Base-by-base conservation (phyloP, 2,113 vertebrate genomes). In the Perca fluviatilis region DNA sequence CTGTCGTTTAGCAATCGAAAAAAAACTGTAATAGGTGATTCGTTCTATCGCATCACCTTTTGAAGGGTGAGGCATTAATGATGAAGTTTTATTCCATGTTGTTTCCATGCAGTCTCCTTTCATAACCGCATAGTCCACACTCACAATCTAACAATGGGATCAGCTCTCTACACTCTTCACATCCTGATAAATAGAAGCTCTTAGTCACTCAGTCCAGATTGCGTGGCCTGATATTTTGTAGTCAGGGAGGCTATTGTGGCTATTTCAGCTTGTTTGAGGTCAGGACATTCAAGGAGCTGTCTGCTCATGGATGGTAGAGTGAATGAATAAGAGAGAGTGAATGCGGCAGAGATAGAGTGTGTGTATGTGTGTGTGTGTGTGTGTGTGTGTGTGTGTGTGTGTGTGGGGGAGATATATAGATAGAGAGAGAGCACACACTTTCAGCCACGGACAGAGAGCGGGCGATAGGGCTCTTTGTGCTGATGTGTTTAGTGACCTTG, bases 401-500 rank as follows among this genome's bases (percentile, higher is more conserved):
- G 51, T 53, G 51, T 53, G 50, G n/a, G n/a, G 23, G 70, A 23
- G 53, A 92, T 60, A 84, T 66, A 85, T 16, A 83, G 77, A 91
- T 71, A 84, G 65, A 85, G 77, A 82, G 80, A 80, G 71, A 56
- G 80, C 30, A 56, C 60, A 73, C 71, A 79, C 83, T 62, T 69
- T 79, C 56, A 82, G 73, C 76, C 77, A 76, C 18, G 40, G 77
- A 84, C 87, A 87, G 87, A 88, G 86, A 85, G 86, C 23, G 2
- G 74, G 75, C 92, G 91, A 93, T 90, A 89, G 87, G 73, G 58
- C 83, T 83, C 88, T 91, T 91, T 93, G 90, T 91, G 89, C 83
- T 84, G 84, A 88, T 92, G 87, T 90, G 87, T 92, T 89, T 30
- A 33, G 83, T 94, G 91, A 94, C 92, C 93, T 94, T 94, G 91